Conservation (phyloP, 2,113 vertebrate genomes). For the Campylomormyrus numenius region DNA sequence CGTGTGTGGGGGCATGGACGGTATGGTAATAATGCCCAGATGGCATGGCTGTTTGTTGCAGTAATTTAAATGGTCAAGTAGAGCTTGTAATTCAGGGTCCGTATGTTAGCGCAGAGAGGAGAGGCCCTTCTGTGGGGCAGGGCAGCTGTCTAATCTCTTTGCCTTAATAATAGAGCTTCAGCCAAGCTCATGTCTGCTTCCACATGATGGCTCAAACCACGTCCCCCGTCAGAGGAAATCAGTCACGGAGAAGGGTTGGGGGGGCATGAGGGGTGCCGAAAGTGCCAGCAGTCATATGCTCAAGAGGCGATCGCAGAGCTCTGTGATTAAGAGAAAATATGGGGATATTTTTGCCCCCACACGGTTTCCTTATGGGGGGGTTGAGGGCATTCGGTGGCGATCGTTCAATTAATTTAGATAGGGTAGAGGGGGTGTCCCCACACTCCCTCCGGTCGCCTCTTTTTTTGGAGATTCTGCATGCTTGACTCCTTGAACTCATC, state of each 20-base stretch:
- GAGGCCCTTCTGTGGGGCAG: slow-evolving; percentile 82
- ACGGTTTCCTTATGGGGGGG: slow-evolving; percentile 24
- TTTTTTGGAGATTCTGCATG: slow-evolving; percentile 32
- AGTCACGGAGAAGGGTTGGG: slow-evolving; percentile 45
- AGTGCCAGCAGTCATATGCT: slow-evolving; percentile 37
- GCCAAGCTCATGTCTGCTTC: slow-evolving; percentile 68
- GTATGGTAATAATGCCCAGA: slow-evolving; percentile 63
- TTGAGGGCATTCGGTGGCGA: not conserved
- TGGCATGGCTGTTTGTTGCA: slow-evolving; percentile 80
- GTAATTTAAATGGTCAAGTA: slow-evolving; percentile 93
- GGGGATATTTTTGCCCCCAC: slow-evolving; percentile 17
- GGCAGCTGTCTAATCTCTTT: slow-evolving; percentile 93
- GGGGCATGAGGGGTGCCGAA: slow-evolving; percentile 53
- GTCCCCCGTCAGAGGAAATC: slow-evolving; percentile 54
- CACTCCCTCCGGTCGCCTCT: not conserved
- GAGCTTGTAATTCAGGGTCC: slow-evolving; percentile 83
- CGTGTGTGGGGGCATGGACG: slow-evolving; percentile 32
- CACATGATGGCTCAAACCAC: slow-evolving; percentile 57
- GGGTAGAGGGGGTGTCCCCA: not conserved
- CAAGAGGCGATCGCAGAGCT: slow-evolving; percentile 21
- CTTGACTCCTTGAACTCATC: slow-evolving; percentile 17
- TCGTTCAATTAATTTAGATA: not conserved
- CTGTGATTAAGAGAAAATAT: not conserved
- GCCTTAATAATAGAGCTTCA: slow-evolving; percentile 83
- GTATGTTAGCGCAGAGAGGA: slow-evolving; percentile 80